Base-by-base conservation (phyloP, 2,888 invertebrate species). In the Chymomyza procnemis region DNA sequence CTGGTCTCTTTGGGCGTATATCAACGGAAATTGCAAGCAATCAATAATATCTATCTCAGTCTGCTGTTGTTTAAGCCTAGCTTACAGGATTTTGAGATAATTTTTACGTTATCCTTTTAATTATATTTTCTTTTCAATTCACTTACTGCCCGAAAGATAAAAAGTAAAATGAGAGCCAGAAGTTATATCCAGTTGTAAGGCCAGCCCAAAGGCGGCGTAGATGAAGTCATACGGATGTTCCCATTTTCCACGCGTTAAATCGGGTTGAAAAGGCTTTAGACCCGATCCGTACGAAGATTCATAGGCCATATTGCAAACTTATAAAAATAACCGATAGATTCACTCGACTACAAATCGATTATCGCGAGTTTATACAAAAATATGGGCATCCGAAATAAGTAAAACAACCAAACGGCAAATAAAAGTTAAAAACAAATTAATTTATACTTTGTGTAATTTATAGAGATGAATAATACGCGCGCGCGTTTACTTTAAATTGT, bases 181-280 rank as follows among this genome's bases (percentile, higher is more conserved):
- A 48, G 96, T 93, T 85, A 96, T 94, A 74, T 96, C 96, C 69
- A 96, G 93, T 57, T 96, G 96, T 54, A 97, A 95, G 2, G 95
- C 95, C 78, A 96, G 95, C 4, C 96, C 96, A 58, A 96, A 93
- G 84, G 95, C 95, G 52, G 95, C 95, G 67, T 95, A 92, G 34
- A 96, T 91, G 88, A 95, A 97, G 89, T 97, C 96, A 59, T 93
- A 91, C 88, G 95, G 95, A 69, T 92, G 93, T 54, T 93, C 93
- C 96, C 96, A 96, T 78, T 93, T 93, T 57, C 95, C 96, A 54
- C 93, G 90, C 5, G 73, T 68, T 6, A 71, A 62, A 61, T 90
- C 90, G 16, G 90, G 90, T n/a, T 73, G 73, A 67, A 88, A 90
- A 22, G 90, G 90, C 63, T 75, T 81, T 6, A 77, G 78, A 12